These are phyloP conservation scores for Saxidomus purpurata DNA, from an alignment of 1,140 invertebrate genomes.

Conservation along the genomic window DNA sequence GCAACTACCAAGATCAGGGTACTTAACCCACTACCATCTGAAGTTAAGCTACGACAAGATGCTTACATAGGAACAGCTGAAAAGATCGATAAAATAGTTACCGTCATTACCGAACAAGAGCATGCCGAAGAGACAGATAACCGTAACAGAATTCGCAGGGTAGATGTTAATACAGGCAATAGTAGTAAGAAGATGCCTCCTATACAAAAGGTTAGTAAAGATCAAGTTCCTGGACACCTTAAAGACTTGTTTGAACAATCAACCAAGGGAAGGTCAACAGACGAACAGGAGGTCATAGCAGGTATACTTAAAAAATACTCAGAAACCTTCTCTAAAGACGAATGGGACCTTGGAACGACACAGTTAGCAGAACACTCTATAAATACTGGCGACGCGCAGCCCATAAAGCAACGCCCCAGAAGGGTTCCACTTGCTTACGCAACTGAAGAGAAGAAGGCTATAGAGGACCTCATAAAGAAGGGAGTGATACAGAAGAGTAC, in stretches of 20 bases:
- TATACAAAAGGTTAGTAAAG: background rate
- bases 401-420: conserved; percentile 45
- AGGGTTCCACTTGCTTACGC: conserved; percentile 31
- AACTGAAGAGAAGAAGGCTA: conserved; percentile 41
- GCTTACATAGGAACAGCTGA: background rate
- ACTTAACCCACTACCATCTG: background rate
- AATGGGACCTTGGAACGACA: conserved; percentile 4
- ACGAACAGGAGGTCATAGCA: background rate
- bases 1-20: background rate
- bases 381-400: conserved; percentile 20
- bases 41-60: background rate
- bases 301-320: background rate
- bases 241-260: background rate
- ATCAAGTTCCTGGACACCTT: background rate
- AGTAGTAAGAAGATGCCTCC: background rate
- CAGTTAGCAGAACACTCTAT: conserved; percentile 3
- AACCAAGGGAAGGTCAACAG: background rate
- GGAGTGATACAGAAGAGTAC: conserved; percentile 50
- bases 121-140: background rate
- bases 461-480: conserved; percentile 44
- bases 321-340: conserved; percentile 37
- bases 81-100: background rate
- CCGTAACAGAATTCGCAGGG: background rate
- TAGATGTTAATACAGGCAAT: background rate
- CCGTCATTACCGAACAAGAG: background rate